A percentile compares a stretch with the other conserved stretches of the same genome.
phyloP scores from a whole-genome alignment of 2,113 vertebrate species.

The Sakesphorus luctuosus region DNA sequence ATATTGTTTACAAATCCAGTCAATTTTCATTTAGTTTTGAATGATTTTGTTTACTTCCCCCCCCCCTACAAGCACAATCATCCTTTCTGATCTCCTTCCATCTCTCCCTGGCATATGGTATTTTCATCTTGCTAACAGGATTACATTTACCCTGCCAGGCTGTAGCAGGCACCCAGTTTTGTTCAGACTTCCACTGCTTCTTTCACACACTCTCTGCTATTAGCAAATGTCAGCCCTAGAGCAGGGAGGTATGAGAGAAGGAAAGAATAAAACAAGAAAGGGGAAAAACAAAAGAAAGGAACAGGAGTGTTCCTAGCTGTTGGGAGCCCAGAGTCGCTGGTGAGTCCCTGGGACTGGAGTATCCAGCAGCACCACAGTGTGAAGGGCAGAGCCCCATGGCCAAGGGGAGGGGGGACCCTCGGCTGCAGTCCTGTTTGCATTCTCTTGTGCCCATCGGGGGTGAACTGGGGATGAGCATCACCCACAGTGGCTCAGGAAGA shows the following conservation, averaged over 20 bases:
- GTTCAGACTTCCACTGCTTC: not conserved
- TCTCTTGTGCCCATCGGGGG: fast-evolving
- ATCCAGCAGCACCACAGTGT: fast-evolving
- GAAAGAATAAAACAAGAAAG: not conserved
- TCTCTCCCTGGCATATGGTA: not conserved
- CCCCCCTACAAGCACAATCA: not conserved
- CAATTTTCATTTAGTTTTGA: slow-evolving; percentile 10
- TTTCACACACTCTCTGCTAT: not conserved
- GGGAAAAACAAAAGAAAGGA: fast-evolving
- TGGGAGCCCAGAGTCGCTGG: not conserved
- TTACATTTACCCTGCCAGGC: not conserved
- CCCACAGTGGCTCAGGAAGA: not conserved
- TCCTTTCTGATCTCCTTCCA: slow-evolving; percentile 4
- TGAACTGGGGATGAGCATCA: not conserved
- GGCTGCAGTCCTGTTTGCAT: fast-evolving
- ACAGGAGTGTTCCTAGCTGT: not conserved
- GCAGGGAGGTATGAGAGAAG: not conserved
- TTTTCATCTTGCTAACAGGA: slow-evolving; percentile 11
- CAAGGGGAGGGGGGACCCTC: not conserved
- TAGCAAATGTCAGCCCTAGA: not conserved
- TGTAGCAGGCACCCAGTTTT: not conserved
- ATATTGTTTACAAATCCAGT: slow-evolving; percentile 11
- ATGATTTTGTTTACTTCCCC: not conserved
- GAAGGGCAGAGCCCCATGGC: fast-evolving
- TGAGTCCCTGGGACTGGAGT: not conserved